Conservation (phyloP, 2,888 invertebrate genomes). For the Tachina lurida region DNA sequence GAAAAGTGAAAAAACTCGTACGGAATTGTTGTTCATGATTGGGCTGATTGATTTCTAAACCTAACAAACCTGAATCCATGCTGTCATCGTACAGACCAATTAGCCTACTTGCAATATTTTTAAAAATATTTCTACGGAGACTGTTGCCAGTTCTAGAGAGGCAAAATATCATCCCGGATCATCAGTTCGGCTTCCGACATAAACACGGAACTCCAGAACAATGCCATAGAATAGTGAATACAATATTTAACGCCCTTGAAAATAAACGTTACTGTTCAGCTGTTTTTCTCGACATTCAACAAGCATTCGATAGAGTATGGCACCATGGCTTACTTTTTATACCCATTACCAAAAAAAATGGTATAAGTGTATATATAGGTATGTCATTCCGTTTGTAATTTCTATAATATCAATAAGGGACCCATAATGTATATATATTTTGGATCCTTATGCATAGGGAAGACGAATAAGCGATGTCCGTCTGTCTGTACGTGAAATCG, state of each 20-base stretch:
- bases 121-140: conserved; percentile 16
- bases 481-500: no score
- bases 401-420: no score
- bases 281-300: conserved; percentile 48
- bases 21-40: no score
- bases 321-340: conserved; percentile 45
- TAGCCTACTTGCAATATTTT: neutral
- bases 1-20: no score
- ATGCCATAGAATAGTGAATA: neutral
- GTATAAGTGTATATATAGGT: no score
- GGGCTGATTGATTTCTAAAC: conserved; percentile 17
- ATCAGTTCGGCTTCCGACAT: no score
- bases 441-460: no score
- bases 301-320: conserved; percentile 55
- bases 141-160: conserved; percentile 29
- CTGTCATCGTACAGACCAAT: conserved; percentile 16
- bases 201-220: conserved; percentile 32
- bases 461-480: no score
- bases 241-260: conserved; percentile 31
- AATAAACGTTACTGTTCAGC: conserved; percentile 23
- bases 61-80: neutral
- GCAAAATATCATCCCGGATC: conserved; percentile 20
- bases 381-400: no score
- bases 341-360: no score
- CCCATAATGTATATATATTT: no score